Percentiles rank a stretch among this genome's conserved stretches.
Conservation (phyloP, 2,113 vertebrate species). For the Crotalus tigris region DNA sequence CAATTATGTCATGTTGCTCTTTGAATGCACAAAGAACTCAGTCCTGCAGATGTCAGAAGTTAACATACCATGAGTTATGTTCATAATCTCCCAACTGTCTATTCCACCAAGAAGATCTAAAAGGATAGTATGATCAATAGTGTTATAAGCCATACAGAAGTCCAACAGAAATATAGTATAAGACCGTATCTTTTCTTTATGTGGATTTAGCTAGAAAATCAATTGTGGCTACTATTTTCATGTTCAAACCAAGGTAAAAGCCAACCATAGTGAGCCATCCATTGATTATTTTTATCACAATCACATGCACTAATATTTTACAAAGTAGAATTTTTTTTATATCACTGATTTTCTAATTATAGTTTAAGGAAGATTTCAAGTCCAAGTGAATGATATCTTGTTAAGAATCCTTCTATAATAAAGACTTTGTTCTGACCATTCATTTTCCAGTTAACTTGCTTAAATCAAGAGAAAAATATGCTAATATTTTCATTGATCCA, state of each 20-base stretch:
- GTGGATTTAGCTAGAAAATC: neutral
- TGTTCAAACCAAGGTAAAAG: neutral
- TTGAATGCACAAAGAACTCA: neutral
- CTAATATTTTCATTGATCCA: neutral
- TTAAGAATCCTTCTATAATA: neutral
- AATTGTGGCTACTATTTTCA: neutral
- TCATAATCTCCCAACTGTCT: neutral
- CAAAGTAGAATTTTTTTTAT: neutral
- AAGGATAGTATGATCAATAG: neutral
- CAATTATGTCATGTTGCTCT: neutral
- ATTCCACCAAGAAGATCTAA: neutral
- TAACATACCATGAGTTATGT: neutral
- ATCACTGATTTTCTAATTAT: neutral
- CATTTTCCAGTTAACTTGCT: neutral
- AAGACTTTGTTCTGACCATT: neutral
- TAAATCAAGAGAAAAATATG: neutral
- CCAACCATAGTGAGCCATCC: neutral
- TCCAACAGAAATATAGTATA: neutral
- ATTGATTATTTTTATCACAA: neutral
- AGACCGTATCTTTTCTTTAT: neutral
- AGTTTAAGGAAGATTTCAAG: neutral
- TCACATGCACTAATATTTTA: neutral
- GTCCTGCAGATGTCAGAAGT: neutral
- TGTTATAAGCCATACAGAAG: neutral
- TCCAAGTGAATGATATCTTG: neutral